Evolutionary conservation across 1,140 invertebrate species (phyloP).

Genomic region (Dreissena rostriformis): DNA sequence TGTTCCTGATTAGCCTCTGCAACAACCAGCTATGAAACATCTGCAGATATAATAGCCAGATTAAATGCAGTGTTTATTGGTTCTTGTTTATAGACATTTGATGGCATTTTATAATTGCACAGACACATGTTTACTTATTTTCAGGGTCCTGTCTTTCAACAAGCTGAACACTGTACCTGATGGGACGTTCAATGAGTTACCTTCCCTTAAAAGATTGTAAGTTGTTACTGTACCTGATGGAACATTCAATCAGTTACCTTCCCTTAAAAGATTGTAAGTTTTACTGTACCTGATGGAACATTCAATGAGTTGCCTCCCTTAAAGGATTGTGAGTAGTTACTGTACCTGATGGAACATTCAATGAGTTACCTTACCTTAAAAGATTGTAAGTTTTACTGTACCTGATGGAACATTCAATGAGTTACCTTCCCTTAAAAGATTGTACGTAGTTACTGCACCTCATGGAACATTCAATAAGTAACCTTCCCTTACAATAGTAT

Average conservation of each 20-base stretch:
- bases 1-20: too few relatives aligned
- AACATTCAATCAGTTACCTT: too few relatives aligned
- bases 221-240: conserved; percentile 46
- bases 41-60: too few relatives aligned
- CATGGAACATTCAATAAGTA: too few relatives aligned
- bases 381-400: conserved; percentile 63
- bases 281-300: neutral
- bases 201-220: conserved; percentile 75
- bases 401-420: conserved; percentile 77
- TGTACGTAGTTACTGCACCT: conserved; percentile 70
- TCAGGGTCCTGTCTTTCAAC: conserved; percentile 74
- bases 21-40: too few relatives aligned
- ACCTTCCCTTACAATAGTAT: neutral
- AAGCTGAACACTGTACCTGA: conserved; percentile 75
- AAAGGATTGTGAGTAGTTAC: neutral
- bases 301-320: neutral
- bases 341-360: too few relatives aligned
- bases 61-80: too few relatives aligned
- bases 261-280: neutral
- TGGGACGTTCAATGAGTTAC: conserved; percentile 77
- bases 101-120: too few relatives aligned
- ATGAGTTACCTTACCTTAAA: too few relatives aligned
- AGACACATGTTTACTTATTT: conserved; percentile 19
- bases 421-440: conserved; percentile 69
- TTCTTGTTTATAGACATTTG: too few relatives aligned